Conservation (phyloP, 2,888 invertebrate species). For the Chrysolina oricalcia region DNA sequence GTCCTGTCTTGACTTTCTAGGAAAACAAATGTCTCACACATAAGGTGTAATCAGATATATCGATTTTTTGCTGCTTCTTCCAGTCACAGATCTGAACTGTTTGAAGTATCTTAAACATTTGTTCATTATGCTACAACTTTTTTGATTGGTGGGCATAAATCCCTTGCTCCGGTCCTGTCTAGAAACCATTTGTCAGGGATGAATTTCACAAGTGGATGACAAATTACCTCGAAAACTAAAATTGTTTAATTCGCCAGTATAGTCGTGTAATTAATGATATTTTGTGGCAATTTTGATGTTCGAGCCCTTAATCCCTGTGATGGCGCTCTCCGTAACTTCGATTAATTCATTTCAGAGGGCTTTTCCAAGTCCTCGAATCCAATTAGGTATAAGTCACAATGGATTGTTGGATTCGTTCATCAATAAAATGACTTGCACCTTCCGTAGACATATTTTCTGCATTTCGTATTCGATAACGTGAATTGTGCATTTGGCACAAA, state of each 20-base stretch:
- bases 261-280: conserved; percentile 66
- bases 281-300: conserved; percentile 67
- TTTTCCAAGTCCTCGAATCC: conserved; percentile 65
- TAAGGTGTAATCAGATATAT: no score
- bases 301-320: conserved; percentile 59
- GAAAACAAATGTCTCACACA: no score
- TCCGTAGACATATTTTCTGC: conserved; percentile 57
- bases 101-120: no score
- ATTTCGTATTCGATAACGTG: conserved; percentile 62
- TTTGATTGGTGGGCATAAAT: neutral
- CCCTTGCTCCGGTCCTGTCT: conserved; percentile 18
- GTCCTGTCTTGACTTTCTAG: no score
- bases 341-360: conserved; percentile 68
- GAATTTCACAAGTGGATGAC: conserved; percentile 49
- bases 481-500: conserved; percentile 61
- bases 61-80: no score
- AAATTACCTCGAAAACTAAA: conserved; percentile 53
- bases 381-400: conserved; percentile 70
- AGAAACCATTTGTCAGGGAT: conserved; percentile 45
- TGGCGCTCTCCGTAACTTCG: conserved; percentile 63
- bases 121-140: no score
- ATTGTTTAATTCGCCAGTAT: conserved; percentile 55
- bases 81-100: no score
- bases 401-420: conserved; percentile 56
- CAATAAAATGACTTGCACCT: conserved; percentile 58